phyloP scores from a whole-genome alignment of 2,113 vertebrate genomes.

The Aythya baeri region DNA sequence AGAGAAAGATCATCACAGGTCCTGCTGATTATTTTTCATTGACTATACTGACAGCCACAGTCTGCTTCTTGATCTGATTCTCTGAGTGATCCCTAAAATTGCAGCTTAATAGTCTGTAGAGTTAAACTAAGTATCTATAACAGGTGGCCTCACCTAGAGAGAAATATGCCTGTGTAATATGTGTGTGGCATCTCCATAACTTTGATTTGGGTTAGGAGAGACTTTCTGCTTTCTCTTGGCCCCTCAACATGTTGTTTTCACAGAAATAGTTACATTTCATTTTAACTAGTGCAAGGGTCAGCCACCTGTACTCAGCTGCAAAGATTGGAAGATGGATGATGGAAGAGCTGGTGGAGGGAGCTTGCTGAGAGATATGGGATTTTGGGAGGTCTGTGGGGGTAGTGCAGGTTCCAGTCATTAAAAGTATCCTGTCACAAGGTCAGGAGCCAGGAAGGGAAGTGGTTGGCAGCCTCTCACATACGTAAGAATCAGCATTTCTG shows the following conservation, averaged over 20 bases:
- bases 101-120: background rate
- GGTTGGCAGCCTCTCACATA: background rate
- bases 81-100: background rate
- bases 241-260: background rate
- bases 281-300: background rate
- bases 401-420: background rate
- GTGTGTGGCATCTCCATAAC: fast-evolving
- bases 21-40: background rate
- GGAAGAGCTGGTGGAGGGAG: background rate
- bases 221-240: background rate
- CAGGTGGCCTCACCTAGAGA: background rate
- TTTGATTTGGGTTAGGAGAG: background rate
- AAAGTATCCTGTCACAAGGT: background rate
- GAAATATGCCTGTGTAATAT: background rate
- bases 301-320: background rate
- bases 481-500: background rate
- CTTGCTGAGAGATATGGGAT: background rate
- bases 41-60: background rate
- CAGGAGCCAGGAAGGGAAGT: background rate
- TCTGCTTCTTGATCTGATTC: background rate
- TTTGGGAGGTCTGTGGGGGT: background rate
- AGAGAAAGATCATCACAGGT: background rate
- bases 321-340: background rate
- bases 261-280: background rate
- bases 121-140: background rate